Base-by-base conservation (phyloP, 2,113 vertebrate species). In the Otocyon megalotis region DNA sequence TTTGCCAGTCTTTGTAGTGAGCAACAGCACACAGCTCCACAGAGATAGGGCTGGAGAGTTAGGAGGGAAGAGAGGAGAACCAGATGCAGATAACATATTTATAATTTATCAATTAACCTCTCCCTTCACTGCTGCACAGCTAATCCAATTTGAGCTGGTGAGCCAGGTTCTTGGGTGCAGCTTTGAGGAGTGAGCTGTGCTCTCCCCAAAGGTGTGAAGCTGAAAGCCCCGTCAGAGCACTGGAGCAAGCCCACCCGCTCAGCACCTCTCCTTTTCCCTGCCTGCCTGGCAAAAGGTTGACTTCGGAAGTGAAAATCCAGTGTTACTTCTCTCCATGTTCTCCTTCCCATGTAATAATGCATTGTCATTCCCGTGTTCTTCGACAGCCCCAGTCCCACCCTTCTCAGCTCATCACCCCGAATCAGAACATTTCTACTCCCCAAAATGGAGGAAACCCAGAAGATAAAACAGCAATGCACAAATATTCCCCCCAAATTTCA, bases 61-160 rank as follows among this genome's bases (percentile, higher is more conserved):
- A 94, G 4, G 30, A 81, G 54, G 94, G 48, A 48, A 53, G 84
- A 81, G 37, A 72, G 58, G 63, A 50, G 14, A 17, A 82, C 62
- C 74, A 71, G 94, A 83, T 60, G 85, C 5, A 35, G 97, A 92
- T 30, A 53, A 53, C 15, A 26, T 80, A 63, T 82, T 95, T 92
- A 50, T 92, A 97, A 95, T 84, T 97, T 96, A 95, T 96, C 93
- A 91, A 72, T 98, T 97, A 94, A 90, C 93, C 85, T 86, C 81
- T 93, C 26, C 93, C 71, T 79, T 95, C 90, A 91, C 79, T 92
- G 81, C 65, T 11, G 20, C 81, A 80, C 72, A 88, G 48, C 56
- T 58, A 90, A 81, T 90, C 48, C 87, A 97, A 2, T 69, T 60
- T 65, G 76, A 96, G 88, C 89, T 56, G 14, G 35, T 2, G 58